Conservation (phyloP, 2,113 vertebrate genomes). For the Tonatia bakeri region DNA sequence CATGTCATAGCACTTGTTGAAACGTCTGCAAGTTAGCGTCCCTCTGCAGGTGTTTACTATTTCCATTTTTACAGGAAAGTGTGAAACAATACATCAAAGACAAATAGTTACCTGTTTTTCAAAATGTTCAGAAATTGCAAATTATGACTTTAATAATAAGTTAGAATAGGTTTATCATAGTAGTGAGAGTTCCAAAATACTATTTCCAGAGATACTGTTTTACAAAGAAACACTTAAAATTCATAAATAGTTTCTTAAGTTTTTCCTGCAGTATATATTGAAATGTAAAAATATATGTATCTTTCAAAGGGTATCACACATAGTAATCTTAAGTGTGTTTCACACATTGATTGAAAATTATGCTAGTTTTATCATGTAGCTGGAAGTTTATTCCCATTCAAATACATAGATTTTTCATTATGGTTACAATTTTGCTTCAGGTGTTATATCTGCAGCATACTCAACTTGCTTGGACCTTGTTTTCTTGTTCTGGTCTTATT, state of each 20-base stretch:
- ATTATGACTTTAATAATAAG: not conserved
- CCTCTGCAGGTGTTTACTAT: not conserved
- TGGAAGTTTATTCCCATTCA: not conserved
- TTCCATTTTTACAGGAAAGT: slow-evolving; percentile 20
- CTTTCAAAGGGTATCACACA: not conserved
- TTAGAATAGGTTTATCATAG: not conserved
- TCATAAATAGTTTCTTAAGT: not conserved
- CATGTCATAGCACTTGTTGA: not conserved
- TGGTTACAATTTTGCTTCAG: not conserved
- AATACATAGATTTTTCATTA: not conserved
- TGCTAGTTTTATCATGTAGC: not conserved
- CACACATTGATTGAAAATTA: not conserved
- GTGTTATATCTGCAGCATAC: not conserved
- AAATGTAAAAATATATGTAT: not conserved
- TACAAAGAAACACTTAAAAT: not conserved
- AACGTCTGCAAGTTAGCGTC: not conserved
- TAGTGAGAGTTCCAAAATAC: not conserved
- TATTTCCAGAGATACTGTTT: not conserved
- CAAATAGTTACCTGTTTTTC: not conserved
- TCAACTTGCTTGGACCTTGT: not conserved
- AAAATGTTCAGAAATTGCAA: not conserved
- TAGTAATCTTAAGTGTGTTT: not conserved
- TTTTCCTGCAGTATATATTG: not conserved
- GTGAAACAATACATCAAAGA: not conserved
- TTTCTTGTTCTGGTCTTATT: not conserved